Evolutionary conservation across 2,888 invertebrate genomes (phyloP).

Genomic region (Plebejus argus): DNA sequence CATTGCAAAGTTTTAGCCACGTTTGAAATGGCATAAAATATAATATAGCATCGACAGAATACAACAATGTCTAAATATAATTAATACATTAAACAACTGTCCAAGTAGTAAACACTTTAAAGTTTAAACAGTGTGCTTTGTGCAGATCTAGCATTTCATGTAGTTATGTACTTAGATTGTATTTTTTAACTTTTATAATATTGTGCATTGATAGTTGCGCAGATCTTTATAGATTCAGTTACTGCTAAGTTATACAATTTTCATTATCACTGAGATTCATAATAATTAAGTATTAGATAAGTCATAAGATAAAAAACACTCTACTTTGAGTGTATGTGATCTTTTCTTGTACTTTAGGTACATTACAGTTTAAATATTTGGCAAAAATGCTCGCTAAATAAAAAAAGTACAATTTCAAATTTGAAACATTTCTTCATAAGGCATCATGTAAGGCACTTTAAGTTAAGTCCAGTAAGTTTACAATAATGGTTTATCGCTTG

Average conservation of each 20-base stretch:
- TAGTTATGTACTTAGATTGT: too few species aligned
- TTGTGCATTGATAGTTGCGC: too few species aligned
- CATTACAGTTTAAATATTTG: background rate
- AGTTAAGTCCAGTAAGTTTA: background rate
- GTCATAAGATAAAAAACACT: too few species aligned
- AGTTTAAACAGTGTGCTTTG: too few species aligned
- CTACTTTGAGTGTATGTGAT: background rate
- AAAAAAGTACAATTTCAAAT: background rate
- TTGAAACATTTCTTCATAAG: background rate
- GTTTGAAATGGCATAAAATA: too few species aligned
- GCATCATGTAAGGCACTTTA: slow-evolving; percentile 7
- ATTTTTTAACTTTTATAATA: too few species aligned
- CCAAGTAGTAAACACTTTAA: too few species aligned
- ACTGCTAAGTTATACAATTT: background rate
- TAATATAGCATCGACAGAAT: too few species aligned
- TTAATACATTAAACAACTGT: too few species aligned
- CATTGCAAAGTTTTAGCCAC: too few species aligned
- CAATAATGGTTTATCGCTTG: slow-evolving; percentile 59
- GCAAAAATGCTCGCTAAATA: background rate
- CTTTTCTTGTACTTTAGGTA: background rate
- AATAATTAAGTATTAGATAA: background rate
- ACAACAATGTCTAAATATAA: too few species aligned
- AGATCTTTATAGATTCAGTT: background rate
- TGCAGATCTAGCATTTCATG: too few species aligned
- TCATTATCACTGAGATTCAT: background rate